A percentile compares a stretch with the other conserved stretches of the same genome.
These are phyloP conservation scores for Chiloscyllium plagiosum DNA, from an alignment of 2,113 vertebrate species.

Conservation along the genomic window DNA sequence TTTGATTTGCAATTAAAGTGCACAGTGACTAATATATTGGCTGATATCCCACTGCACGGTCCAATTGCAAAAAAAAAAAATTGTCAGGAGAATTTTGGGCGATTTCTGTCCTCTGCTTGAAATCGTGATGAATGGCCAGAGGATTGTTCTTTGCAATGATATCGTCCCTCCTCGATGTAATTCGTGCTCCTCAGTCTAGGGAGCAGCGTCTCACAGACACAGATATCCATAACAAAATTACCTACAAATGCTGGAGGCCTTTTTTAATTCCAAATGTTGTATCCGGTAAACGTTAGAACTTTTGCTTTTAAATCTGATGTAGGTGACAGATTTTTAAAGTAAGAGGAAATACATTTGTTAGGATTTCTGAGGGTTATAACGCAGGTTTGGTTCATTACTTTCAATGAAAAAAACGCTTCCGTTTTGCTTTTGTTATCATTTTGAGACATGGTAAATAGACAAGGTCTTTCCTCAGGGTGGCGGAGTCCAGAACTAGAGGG, in stretches of 20 bases:
- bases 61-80: background rate
- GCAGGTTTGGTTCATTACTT: background rate
- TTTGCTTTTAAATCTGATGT: background rate
- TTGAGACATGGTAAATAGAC: background rate
- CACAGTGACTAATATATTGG: background rate
- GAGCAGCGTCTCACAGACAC: background rate
- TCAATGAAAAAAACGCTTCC: background rate
- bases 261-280: too few species aligned
- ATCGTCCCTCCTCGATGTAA: background rate
- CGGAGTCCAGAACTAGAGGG: too few species aligned
- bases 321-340: background rate
- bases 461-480: too few species aligned
- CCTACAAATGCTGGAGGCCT: background rate
- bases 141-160: background rate
- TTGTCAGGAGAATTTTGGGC: background rate
- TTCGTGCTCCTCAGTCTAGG: background rate
- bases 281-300: background rate
- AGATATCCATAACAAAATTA: background rate
- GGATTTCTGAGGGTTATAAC: background rate
- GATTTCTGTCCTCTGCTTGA: background rate
- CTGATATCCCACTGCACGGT: background rate
- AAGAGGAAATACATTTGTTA: background rate
- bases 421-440: background rate
- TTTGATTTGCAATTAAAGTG: background rate
- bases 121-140: background rate